Evolutionary conservation across 1,140 invertebrate species (phyloP).

Genomic region (Brachionus rubens): DNA sequence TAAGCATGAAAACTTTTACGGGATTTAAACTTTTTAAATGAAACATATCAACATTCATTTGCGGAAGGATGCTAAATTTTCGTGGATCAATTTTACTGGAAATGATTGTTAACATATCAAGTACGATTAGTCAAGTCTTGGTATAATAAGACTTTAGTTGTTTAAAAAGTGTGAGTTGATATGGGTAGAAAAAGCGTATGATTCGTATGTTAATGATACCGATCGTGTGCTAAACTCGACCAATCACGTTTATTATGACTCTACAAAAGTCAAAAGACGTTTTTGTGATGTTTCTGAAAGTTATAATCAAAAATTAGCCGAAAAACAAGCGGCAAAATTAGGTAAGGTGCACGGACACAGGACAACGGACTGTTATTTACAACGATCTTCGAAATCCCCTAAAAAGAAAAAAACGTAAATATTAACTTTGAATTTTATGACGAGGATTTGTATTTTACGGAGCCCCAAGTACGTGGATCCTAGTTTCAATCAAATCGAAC

Average conservation of each 20-base stretch:
- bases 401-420: too few relatives aligned
- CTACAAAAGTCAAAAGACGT: conserved; percentile 30
- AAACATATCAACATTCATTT: conserved; percentile 24
- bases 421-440: too few relatives aligned
- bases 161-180: not conserved
- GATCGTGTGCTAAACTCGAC: conserved; percentile 37
- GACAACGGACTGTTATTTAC: too few relatives aligned
- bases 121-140: conserved; percentile 22
- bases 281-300: conserved; percentile 28
- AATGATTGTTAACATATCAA: conserved; percentile 45
- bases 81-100: conserved; percentile 44
- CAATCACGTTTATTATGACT: conserved; percentile 11
- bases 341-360: too few relatives aligned
- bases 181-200: conserved; percentile 15
- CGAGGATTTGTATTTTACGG: too few relatives aligned
- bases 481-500: too few relatives aligned
- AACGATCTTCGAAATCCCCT: too few relatives aligned
- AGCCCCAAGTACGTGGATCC: too few relatives aligned
- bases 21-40: conserved; percentile 32
- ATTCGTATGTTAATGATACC: not conserved
- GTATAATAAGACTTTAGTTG: conserved; percentile 40
- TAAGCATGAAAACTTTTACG: conserved; percentile 26
- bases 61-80: conserved; percentile 12
- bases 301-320: not conserved
- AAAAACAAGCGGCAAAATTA: not conserved